These are phyloP conservation scores for Thryonomys swinderianus DNA, from an alignment of 2,113 vertebrate genomes.

Conservation along the genomic window DNA sequence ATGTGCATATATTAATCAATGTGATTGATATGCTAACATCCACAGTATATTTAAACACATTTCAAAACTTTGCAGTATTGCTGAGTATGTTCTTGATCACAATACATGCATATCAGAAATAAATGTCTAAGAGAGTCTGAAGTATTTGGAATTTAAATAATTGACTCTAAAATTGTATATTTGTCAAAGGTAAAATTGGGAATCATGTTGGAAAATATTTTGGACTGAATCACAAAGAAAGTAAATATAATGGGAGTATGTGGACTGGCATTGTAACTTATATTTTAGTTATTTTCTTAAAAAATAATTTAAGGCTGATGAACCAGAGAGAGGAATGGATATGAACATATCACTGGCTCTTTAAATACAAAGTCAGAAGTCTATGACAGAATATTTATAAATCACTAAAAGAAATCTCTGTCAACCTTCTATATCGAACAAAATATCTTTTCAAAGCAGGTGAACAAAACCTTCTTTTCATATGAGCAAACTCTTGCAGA, in stretches of 20 bases:
- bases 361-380: not conserved
- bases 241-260: not conserved
- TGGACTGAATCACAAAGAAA: not conserved
- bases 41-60: not conserved
- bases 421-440: not conserved
- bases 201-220: slow-evolving; percentile 1
- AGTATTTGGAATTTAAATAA: slow-evolving; percentile 23
- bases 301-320: not conserved
- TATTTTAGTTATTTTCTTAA: too few species aligned
- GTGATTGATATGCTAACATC: not conserved
- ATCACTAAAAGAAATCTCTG: not conserved
- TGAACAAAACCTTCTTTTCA: not conserved
- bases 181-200: too few species aligned
- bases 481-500: not conserved
- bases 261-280: not conserved
- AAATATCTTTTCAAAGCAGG: not conserved
- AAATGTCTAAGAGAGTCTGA: not conserved
- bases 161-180: not conserved
- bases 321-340: not conserved
- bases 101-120: not conserved
- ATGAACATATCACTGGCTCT: not conserved
- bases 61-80: not conserved
- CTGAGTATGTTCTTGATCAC: not conserved
- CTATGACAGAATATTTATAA: not conserved
- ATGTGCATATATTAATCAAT: not conserved